Evolutionary conservation across 2,113 vertebrate species (phyloP), one percentile per base, ranked within the genome.

Genomic region (Tiliqua scincoides): DNA sequence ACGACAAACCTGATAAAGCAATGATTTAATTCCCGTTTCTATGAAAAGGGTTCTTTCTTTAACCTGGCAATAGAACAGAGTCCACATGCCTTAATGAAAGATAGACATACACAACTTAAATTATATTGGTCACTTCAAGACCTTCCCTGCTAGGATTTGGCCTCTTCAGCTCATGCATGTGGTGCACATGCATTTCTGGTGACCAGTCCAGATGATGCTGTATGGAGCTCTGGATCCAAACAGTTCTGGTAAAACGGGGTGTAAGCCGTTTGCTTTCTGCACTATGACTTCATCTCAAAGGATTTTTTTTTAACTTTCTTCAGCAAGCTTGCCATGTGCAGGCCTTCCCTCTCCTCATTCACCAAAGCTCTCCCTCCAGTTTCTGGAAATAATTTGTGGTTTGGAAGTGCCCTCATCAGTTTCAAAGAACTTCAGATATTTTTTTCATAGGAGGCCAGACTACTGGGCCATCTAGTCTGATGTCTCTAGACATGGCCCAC

Each of bases 341-440:
- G 91, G 84, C 84, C 94, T 91, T 93, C 91, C 91, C 93, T 94
- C 89, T 91, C 92, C 91, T 94, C 93, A 82, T 94, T 95, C 93
- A 94, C 88, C 93, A 94, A 94, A 94, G 91, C 59, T 93, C 91
- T 79, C 65, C 52, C 93, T 92, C 90, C 89, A 94, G 87, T 94
- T 95, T 95, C 95, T 95, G 95, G 94, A 95, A 95, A 95, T 95
- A 93, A 95, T 95, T 95, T 95, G 94, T 94, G 95, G 94, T 94
- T 95, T 95, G 94, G 95, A 95, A 94, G 91, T 93, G 86, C 85
- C 91, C 88, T 94, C 21, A 1, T 92, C 92, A 87, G 86, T 88
- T 95, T 95, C 93, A 95, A 93, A 94, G 86, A 92, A 88, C 83
- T 90, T 92, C 90, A 89, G 90, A 74, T 89, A n/a, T n/a, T n/a